phyloP scores from a whole-genome alignment of 2,888 invertebrate genomes.

The Eupeodes latifasciatus region DNA sequence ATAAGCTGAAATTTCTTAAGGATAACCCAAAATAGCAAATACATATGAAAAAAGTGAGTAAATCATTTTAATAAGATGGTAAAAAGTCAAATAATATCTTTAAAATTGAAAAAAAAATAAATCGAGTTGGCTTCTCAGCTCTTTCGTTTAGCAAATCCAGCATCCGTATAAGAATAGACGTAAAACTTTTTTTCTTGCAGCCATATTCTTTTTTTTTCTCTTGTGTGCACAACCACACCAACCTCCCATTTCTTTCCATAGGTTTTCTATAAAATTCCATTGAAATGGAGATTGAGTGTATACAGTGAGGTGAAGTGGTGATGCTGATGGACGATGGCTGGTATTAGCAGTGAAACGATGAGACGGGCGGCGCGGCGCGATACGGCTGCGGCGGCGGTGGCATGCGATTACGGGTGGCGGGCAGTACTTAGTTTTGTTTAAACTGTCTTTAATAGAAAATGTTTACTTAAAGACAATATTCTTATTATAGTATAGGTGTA shows the following conservation, averaged over 20 bases:
- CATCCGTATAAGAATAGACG: conserved; percentile 61
- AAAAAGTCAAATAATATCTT: conserved; percentile 34
- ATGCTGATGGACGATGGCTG: neutral
- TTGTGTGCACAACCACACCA: conserved; percentile 44
- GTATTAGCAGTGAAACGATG: conserved; percentile 10
- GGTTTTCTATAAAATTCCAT: conserved; percentile 76
- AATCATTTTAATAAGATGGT: conserved; percentile 33
- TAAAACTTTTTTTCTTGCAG: conserved; percentile 51
- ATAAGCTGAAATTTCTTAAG: conserved; percentile 55
- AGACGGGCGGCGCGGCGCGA: neutral
- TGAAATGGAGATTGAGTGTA: conserved; percentile 74
- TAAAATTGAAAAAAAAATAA: conserved; percentile 37
- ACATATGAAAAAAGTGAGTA: conserved; percentile 48
- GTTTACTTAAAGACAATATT: conserved; percentile 42
- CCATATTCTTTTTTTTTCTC: conserved; percentile 64
- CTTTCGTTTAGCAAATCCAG: conserved; percentile 67
- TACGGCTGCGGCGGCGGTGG: too few relatives aligned
- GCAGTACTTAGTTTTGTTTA: conserved; percentile 12
- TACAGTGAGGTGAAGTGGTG: conserved; percentile 37
- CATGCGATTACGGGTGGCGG: neutral
- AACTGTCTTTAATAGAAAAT: conserved; percentile 23
- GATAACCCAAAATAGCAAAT: conserved; percentile 36
- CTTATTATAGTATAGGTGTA: conserved; percentile 45
- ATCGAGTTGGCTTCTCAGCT: conserved; percentile 66
- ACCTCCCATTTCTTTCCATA: conserved; percentile 73